phyloP scores from a whole-genome alignment of 2,797 vertebrate genomes.

The Gobionotothen gibberifrons region DNA sequence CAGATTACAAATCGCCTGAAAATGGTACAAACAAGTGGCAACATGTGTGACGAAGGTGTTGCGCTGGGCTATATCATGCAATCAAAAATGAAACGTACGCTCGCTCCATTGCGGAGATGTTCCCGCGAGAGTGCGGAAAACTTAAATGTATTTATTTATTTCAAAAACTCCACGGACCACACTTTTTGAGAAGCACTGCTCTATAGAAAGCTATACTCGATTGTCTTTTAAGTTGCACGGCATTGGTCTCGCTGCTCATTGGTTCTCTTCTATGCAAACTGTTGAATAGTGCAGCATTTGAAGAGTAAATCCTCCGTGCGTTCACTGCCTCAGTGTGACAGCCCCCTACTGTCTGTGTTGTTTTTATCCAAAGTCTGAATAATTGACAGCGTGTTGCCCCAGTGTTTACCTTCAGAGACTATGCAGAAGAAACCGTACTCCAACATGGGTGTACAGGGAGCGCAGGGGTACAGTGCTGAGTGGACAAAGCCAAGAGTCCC shows the following conservation, averaged over 20 bases:
- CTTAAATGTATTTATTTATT: too few species aligned
- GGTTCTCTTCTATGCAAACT: constrained; percentile 36
- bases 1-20: too few species aligned
- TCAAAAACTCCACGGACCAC: too few species aligned
- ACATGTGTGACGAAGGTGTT: too few species aligned
- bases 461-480: constrained; percentile 58
- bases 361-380: constrained; percentile 67
- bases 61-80: too few species aligned
- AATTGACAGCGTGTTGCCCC: constrained; percentile 75
- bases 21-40: too few species aligned
- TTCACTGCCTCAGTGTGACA: constrained; percentile 39
- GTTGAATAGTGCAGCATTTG: constrained; percentile 61
- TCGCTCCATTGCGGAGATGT: too few species aligned
- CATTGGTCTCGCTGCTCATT: constrained; percentile 34
- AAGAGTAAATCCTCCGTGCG: constrained; percentile 62
- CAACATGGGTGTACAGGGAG: constrained; percentile 54
- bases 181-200: too few species aligned
- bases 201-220: constrained; percentile 33
- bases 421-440: constrained; percentile 59
- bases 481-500: constrained; percentile 71
- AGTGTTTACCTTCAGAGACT: constrained; percentile 71
- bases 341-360: constrained; percentile 57
- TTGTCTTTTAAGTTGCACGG: constrained; percentile 32
- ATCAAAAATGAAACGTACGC: too few species aligned
- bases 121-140: too few species aligned